Evolutionary conservation across 2,888 invertebrate species (phyloP), one percentile per base, ranked within the genome.

Genomic region (Lepidonotus clava): DNA sequence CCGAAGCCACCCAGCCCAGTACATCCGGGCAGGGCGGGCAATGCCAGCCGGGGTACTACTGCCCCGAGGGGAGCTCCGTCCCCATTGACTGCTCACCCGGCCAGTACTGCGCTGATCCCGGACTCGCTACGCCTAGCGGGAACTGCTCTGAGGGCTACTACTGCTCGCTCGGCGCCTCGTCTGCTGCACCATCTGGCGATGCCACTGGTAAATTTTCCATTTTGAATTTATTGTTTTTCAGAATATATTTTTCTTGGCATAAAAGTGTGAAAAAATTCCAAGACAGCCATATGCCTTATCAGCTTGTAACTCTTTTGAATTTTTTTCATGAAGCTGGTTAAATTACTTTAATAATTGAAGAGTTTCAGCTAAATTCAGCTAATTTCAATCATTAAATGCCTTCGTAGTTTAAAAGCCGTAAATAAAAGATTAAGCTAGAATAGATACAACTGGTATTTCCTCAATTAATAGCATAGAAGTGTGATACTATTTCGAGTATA

Each of bases 71-170:
- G 1, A 87, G 86, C 71, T 41, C 88, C 0, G 21, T 40, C 21
- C 76, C 32, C n/a, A 14, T 41, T 14, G 32, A 32, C 86, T 93
- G 93, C 87, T 91, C 92, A 34, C 91, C 93, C 0, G 93, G 93
- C 32, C 88, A 89, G 53, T 93, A 91, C 89, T 93, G 93, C 89
- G 91, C 91, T 76, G 88, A 88, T 24, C 90, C 90, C n/a, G 92
- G 91, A 28, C 90, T 93, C 28, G 83, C 90, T 5, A 89, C 90
- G 8, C 91, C 92, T 1, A 90, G 91, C 85, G 93, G 93, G 34
- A 86, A 89, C 46, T 93, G 93, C 89, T 88, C 89, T 87, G 90
- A 91, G 88, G 93, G 93, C 90, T 87, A 90, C 90, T 86, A 91
- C 90, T 89, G 91, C 84, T 34, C 34, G 28, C 87, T 83, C 90